Percentiles rank a stretch among this genome's conserved stretches.
These are phyloP conservation scores for Melinopterus prodromus DNA, from an alignment of 2,888 invertebrate species.

Conservation along the genomic window DNA sequence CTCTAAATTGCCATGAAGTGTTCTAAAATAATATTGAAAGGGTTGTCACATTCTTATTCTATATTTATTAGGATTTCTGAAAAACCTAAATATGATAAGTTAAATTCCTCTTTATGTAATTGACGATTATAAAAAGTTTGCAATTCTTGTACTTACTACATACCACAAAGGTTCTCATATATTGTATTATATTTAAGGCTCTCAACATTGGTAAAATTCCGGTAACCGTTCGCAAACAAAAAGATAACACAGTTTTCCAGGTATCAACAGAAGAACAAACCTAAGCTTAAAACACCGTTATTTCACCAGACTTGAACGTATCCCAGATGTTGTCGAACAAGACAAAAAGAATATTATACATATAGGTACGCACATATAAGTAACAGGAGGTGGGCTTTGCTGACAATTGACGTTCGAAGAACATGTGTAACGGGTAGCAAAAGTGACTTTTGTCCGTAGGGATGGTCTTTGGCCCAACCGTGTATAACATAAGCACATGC, in stretches of 20 bases:
- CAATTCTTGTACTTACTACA: no score
- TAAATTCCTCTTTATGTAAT: no score
- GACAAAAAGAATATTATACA: background rate
- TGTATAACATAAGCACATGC: background rate
- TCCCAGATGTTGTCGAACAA: background rate
- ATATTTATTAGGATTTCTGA: no score
- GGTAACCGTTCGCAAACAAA: background rate
- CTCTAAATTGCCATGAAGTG: no score
- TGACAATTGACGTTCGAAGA: background rate
- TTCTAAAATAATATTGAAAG: no score
- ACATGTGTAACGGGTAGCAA: background rate
- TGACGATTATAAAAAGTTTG: no score
- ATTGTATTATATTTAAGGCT: no score
- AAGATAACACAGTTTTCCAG: background rate
- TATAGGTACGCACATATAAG: background rate
- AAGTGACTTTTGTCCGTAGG: background rate
- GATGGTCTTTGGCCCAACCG: background rate
- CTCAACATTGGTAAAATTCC: no score
- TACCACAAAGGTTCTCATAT: no score
- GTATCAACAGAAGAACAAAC: background rate
- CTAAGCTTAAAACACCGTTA: background rate
- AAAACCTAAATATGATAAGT: no score
- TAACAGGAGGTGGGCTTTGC: background rate
- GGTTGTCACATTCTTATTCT: no score
- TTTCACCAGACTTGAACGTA: background rate